These are phyloP conservation scores for Tupaia tana DNA, from an alignment of 2,113 vertebrate genomes.

Conservation along the genomic window DNA sequence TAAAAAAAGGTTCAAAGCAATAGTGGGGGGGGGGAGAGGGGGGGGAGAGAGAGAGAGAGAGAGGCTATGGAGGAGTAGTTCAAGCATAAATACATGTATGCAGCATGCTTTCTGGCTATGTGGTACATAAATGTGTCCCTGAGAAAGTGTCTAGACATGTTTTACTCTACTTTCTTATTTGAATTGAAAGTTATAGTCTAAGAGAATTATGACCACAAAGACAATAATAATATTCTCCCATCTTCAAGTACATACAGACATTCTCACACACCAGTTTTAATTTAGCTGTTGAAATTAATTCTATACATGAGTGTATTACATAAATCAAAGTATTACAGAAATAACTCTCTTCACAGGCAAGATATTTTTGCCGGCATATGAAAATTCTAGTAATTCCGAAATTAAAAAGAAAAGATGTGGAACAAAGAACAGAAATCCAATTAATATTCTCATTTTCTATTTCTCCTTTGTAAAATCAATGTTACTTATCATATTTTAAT, in stretches of 20 bases:
- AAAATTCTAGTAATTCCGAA: conserved; percentile 35
- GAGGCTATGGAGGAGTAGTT: not conserved
- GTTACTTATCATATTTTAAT: conserved; percentile 63
- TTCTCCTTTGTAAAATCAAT: conserved; percentile 51
- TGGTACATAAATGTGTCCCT: not conserved
- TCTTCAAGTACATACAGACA: not conserved
- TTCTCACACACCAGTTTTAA: not conserved
- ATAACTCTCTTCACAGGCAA: conserved; percentile 40
- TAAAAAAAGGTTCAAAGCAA: not conserved
- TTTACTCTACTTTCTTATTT: not conserved
- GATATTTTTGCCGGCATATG: not conserved
- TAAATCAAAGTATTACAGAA: conserved; percentile 51
- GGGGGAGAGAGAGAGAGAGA: too few species aligned
- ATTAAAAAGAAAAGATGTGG: conserved; percentile 72
- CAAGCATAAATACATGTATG: not conserved
- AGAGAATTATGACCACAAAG: not conserved
- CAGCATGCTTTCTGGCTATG: not conserved
- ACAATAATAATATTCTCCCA: not conserved
- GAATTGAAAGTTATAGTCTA: not conserved
- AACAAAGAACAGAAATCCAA: conserved; percentile 70
- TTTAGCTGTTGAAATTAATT: conserved; percentile 57
- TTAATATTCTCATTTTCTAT: conserved; percentile 71
- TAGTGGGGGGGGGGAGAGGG: not conserved
- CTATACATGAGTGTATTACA: conserved; percentile 51
- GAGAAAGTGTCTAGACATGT: not conserved